phyloP scores from a whole-genome alignment of 1,140 invertebrate genomes.

The Hyposmocoma kahamanoa region DNA sequence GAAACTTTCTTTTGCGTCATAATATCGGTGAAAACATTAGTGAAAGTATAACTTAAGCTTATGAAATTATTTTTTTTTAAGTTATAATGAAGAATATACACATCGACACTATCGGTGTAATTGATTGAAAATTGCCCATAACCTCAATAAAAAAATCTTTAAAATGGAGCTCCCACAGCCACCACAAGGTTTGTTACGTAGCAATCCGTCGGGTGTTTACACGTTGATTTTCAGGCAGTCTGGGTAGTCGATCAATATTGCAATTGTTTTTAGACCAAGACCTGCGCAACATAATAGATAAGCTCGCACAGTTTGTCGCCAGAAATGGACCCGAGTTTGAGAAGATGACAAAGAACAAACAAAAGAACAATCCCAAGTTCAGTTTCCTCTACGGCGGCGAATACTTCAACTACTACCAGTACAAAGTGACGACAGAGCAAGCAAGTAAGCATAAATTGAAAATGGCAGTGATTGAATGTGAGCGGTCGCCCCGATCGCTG shows the following conservation, averaged over 20 bases:
- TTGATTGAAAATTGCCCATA: neutral
- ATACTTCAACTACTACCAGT: slow-evolving; percentile 97
- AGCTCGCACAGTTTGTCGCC: slow-evolving; percentile 98
- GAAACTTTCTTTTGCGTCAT: too few species aligned
- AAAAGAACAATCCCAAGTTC: slow-evolving; percentile 97
- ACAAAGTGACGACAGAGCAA: slow-evolving; percentile 93
- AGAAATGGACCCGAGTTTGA: slow-evolving; percentile 99
- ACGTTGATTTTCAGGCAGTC: neutral
- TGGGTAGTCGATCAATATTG: neutral
- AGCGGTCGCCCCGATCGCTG: slow-evolving; percentile 50
- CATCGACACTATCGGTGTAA: neutral
- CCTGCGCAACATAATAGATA: slow-evolving; percentile 97
- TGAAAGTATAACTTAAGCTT: too few species aligned
- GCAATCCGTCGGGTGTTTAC: too few species aligned
- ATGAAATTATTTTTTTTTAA: too few species aligned
- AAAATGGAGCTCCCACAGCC: slow-evolving; percentile 12
- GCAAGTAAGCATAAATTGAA: slow-evolving; percentile 80
- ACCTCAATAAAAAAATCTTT: slow-evolving; percentile 9
- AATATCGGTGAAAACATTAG: too few species aligned
- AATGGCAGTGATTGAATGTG: slow-evolving; percentile 51
- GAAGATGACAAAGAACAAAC: slow-evolving; percentile 98
- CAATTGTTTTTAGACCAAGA: slow-evolving; percentile 83
- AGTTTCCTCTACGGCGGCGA: slow-evolving; percentile 97
- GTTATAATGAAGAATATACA: neutral
- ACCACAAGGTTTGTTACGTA: slow-evolving; percentile 10